phyloP scores from a whole-genome alignment of 2,888 invertebrate species.

The Dryocosmus kuriphilus region DNA sequence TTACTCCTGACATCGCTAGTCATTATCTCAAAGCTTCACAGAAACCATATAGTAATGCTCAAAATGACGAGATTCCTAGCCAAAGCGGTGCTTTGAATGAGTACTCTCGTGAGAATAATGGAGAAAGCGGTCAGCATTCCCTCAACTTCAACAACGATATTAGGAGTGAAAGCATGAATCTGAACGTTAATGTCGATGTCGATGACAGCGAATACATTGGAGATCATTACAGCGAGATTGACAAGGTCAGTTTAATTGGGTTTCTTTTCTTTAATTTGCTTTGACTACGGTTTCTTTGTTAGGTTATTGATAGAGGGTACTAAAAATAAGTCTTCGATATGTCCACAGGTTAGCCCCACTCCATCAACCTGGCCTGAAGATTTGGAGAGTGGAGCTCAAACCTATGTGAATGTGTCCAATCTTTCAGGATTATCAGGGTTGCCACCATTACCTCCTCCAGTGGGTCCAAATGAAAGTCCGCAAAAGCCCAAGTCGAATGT shows the following conservation, averaged over 20 bases:
- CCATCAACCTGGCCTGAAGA: constrained; percentile 73
- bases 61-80: constrained; percentile 55
- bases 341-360: constrained; percentile 45
- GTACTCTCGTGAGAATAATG: constrained; percentile 13
- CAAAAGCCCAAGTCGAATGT: constrained; percentile 69
- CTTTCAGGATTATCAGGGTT: constrained; percentile 51
- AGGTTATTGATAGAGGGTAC: background rate
- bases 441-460: constrained; percentile 65
- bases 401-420: constrained; percentile 68
- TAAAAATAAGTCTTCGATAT: background rate
- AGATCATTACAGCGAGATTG: constrained; percentile 72
- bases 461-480: constrained; percentile 69
- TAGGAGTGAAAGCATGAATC: constrained; percentile 66
- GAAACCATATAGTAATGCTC: constrained; percentile 70
- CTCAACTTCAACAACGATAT: constrained; percentile 67
- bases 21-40: constrained; percentile 59
- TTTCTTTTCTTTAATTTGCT: background rate
- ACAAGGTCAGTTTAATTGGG: constrained; percentile 61
- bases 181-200: constrained; percentile 59
- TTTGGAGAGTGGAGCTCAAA: constrained; percentile 61
- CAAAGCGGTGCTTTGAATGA: constrained; percentile 5
- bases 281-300: background rate
- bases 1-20: constrained; percentile 69
- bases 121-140: constrained; percentile 58
- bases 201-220: constrained; percentile 56